Evolutionary conservation across 2,797 vertebrate species (phyloP).

Genomic region (Epinephelus awoara): DNA sequence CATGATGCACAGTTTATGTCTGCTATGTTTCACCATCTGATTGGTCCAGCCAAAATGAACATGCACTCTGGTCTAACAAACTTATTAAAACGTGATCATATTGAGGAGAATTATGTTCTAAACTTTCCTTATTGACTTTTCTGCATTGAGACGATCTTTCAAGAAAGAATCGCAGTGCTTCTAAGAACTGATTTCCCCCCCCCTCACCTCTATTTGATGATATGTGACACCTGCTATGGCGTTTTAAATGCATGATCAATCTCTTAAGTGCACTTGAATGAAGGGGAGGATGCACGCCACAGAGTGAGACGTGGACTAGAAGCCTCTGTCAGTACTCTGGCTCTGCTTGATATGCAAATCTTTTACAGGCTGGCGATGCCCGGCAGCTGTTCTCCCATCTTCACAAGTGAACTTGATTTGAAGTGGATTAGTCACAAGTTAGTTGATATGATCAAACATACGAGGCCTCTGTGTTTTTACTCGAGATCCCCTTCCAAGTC

Average conservation of each 20-base stretch:
- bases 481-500: conserved; percentile 8
- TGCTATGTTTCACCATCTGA: no score
- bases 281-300: conserved; percentile 7
- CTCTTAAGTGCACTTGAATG: conserved; percentile 24
- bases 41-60: no score
- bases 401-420: conserved; percentile 50
- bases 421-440: conserved; percentile 56
- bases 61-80: no score
- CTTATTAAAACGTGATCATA: no score
- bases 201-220: not conserved
- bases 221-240: not conserved
- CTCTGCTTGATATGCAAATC: conserved; percentile 59
- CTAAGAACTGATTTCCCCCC: no score
- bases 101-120: no score
- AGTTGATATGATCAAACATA: conserved; percentile 35
- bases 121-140: no score
- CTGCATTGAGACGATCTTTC: no score
- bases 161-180: no score
- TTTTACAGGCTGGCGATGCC: conserved; percentile 30
- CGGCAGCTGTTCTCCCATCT: conserved; percentile 49
- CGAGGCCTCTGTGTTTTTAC: conserved; percentile 40
- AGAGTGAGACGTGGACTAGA: conserved; percentile 23
- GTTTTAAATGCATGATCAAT: conserved; percentile 20
- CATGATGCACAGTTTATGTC: no score
- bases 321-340: conserved; percentile 5